Evolutionary conservation across 2,797 vertebrate species (phyloP).

Genomic region (Coreius guichenoti): DNA sequence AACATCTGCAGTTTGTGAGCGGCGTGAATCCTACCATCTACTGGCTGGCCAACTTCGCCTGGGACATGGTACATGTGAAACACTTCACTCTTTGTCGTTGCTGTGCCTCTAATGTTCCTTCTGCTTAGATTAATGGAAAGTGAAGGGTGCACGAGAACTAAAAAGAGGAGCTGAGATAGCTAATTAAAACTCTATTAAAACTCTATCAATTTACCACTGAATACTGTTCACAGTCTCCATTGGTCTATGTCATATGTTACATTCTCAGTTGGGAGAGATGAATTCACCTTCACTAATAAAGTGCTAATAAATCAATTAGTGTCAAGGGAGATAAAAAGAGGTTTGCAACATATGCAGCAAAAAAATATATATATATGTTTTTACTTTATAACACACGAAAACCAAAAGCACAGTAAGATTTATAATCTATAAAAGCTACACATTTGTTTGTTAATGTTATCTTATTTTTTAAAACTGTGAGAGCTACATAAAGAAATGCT

Average conservation of each 20-base stretch:
- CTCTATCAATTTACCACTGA: constrained; percentile 60
- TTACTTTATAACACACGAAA: background rate
- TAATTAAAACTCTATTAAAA: constrained; percentile 73
- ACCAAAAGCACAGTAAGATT: background rate
- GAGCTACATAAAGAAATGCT: background rate
- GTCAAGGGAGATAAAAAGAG: background rate
- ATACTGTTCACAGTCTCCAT: constrained; percentile 45
- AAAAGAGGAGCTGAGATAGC: constrained; percentile 56
- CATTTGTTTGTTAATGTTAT: background rate
- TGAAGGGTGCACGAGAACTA: constrained; percentile 23
- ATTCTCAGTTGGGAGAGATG: constrained; percentile 5
- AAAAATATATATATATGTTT: too few relatives aligned
- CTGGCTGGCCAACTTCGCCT: constrained; percentile 95
- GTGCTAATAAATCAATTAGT: constrained; percentile 2
- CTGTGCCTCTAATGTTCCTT: background rate
- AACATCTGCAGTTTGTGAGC: constrained; percentile 97
- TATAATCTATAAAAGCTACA: too few relatives aligned
- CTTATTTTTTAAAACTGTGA: background rate
- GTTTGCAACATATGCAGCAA: background rate
- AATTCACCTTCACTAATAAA: constrained; percentile 17
- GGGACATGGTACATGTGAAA: constrained; percentile 89
- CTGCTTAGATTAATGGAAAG: constrained; percentile 14
- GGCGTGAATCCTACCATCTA: constrained; percentile 94
- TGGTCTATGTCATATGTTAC: background rate
- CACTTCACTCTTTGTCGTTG: background rate